A percentile compares a stretch with the other conserved stretches of the same genome.
Evolutionary conservation across 2,113 vertebrate genomes (phyloP).

Genomic region (Heloderma charlesbogerti): DNA sequence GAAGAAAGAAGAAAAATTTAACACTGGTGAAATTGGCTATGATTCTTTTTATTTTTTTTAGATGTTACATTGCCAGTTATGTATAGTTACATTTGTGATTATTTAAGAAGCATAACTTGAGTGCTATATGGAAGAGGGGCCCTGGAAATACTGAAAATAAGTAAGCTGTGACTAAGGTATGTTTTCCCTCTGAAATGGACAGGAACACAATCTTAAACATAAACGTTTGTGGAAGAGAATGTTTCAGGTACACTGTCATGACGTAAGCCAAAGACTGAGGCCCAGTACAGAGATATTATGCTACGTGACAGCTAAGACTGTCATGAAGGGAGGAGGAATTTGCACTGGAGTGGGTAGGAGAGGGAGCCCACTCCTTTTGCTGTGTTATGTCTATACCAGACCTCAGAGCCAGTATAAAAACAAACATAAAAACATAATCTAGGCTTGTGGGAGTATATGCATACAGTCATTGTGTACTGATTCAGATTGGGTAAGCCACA

Average conservation of each 20-base stretch:
- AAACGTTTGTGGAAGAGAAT: neutral
- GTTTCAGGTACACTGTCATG: neutral
- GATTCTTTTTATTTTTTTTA: neutral
- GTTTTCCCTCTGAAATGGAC: neutral
- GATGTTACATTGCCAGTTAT: neutral
- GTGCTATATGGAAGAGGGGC: neutral
- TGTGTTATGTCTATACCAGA: neutral
- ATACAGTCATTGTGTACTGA: neutral
- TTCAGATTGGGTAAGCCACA: neutral
- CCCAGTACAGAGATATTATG: neutral
- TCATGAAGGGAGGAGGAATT: neutral
- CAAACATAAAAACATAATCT: neutral
- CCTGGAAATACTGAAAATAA: neutral
- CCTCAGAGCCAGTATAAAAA: neutral
- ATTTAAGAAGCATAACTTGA: neutral
- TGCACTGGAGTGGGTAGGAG: neutral
- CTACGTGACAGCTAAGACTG: neutral
- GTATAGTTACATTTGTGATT: neutral
- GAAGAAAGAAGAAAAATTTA: neutral
- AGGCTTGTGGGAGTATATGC: neutral
- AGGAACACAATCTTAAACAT: neutral
- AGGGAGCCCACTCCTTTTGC: neutral
- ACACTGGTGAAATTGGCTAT: neutral
- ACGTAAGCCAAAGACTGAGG: neutral
- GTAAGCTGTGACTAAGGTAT: neutral